phyloP scores from a whole-genome alignment of 2,888 invertebrate genomes.

The Amblyjoppa proteus region DNA sequence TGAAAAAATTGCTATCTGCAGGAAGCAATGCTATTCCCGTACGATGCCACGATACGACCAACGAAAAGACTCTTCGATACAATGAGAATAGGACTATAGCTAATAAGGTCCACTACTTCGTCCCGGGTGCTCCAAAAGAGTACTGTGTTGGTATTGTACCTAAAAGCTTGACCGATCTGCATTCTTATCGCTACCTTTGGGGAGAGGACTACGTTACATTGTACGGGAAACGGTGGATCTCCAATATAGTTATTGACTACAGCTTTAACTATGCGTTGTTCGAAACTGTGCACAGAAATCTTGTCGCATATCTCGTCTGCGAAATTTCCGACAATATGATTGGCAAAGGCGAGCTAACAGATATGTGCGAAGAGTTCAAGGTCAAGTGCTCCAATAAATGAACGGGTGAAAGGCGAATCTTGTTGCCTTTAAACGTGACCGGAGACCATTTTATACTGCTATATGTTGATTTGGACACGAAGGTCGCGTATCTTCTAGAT shows the following conservation, averaged over 20 bases:
- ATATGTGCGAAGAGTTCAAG: constrained; percentile 16
- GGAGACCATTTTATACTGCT: constrained; percentile 6
- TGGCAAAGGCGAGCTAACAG: constrained; percentile 6
- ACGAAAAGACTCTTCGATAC: background rate
- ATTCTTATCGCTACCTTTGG: background rate
- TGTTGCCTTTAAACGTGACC: background rate
- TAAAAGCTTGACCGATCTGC: background rate
- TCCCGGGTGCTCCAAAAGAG: background rate
- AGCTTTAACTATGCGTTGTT: background rate
- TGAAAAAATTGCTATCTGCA: background rate
- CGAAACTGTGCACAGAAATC: background rate
- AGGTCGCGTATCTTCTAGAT: constrained; percentile 10
- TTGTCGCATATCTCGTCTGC: background rate
- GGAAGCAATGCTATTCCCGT: background rate
- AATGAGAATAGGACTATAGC: constrained; percentile 13
- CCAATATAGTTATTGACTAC: background rate
- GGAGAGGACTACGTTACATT: background rate
- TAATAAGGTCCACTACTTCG: constrained; percentile 21
- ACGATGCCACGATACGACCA: background rate
- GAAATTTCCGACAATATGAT: constrained; percentile 5
- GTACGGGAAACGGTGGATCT: constrained; percentile 8
- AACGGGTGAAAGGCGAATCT: background rate
- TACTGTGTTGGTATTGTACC: constrained; percentile 2
- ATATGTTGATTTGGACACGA: constrained; percentile 10
- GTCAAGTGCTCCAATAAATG: background rate